A percentile compares a stretch with the other conserved stretches of the same genome.
phyloP scores from a whole-genome alignment of 2,797 vertebrate genomes.

The Sylvia borin region DNA sequence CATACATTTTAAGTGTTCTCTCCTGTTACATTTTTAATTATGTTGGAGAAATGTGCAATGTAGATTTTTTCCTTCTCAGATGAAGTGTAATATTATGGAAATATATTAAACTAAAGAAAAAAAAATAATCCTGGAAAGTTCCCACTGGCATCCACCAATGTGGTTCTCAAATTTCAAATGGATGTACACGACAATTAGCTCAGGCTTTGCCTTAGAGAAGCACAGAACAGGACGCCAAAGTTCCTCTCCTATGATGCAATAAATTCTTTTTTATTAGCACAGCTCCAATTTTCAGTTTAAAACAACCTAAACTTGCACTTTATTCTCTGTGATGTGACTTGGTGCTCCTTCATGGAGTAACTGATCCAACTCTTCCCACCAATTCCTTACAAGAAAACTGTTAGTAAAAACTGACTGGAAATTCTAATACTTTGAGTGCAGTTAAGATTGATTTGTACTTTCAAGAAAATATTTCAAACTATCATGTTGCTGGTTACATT shows the following conservation, averaged over 20 bases:
- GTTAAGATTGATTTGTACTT: constrained; percentile 14
- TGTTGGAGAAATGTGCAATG: background rate
- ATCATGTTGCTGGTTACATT: background rate
- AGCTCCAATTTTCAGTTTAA: constrained; percentile 10
- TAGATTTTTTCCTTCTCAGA: background rate
- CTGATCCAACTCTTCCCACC: background rate
- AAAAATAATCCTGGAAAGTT: background rate
- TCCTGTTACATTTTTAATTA: background rate
- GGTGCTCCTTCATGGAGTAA: background rate
- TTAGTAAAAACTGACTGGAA: background rate
- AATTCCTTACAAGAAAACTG: background rate
- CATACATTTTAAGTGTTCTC: background rate
- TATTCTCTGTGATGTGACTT: background rate
- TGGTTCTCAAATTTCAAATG: constrained; percentile 42
- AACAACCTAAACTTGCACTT: background rate
- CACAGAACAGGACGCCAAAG: background rate
- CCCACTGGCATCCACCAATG: background rate
- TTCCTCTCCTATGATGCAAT: constrained; percentile 35
- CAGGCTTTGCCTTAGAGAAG: constrained; percentile 12
- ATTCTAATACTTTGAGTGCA: background rate
- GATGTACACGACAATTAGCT: constrained; percentile 29
- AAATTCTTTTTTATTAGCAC: background rate
- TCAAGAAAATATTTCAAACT: constrained; percentile 5
- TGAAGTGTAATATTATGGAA: background rate
- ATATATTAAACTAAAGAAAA: background rate